Evolutionary conservation across 2,113 vertebrate genomes (phyloP), one percentile per base, ranked within the genome.

Genomic region (Oryzias curvinotus): DNA sequence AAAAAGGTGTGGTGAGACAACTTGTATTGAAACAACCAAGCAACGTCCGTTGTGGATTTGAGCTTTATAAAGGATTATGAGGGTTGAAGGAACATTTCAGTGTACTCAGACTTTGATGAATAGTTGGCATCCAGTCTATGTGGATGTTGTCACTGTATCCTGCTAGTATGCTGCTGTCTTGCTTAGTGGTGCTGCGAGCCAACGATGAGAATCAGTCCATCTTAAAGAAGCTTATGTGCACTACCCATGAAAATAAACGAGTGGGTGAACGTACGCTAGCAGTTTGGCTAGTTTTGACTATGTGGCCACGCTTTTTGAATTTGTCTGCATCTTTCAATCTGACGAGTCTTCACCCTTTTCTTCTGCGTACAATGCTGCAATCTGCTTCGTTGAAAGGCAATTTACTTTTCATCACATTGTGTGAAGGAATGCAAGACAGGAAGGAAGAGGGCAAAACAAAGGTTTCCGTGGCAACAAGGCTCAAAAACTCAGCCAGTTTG

Each of bases 381-480:
- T 83, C 73, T 77, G 82, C 85, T 91, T 89, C 91, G 89, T 90
- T 75, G 73, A 83, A 86, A 82, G 77, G 86, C 86, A 88, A 90
- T 92, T 92, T 91, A 79, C 85, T 90, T 91, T 90, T 91, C 91
- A 88, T 85, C 90, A 57, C 84, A 83, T 87, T 85, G 81, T 91
- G 82, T 25, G 49, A 70, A 89, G 87, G 90, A 91, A 91, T 92
- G 91, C 81, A 75, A 86, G 83, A 75, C 86, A 92, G 90, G 89
- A 90, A 90, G 85, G 85, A 90, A 89, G 80, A 86, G 64, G 85
- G 80, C 82, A 89, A 91, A 90, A 91, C 88, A 91, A 91, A 90
- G 76, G 89, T 90, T 90, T 81, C 86, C 73, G 75, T 77, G 77
- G 74, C 75, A 88, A 89, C 80, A 19, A 19, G 56, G 60, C 63